Percentiles rank a stretch among this genome's conserved stretches.
Conservation (phyloP, 2,797 vertebrate species). For the Catostomus latipinnis region DNA sequence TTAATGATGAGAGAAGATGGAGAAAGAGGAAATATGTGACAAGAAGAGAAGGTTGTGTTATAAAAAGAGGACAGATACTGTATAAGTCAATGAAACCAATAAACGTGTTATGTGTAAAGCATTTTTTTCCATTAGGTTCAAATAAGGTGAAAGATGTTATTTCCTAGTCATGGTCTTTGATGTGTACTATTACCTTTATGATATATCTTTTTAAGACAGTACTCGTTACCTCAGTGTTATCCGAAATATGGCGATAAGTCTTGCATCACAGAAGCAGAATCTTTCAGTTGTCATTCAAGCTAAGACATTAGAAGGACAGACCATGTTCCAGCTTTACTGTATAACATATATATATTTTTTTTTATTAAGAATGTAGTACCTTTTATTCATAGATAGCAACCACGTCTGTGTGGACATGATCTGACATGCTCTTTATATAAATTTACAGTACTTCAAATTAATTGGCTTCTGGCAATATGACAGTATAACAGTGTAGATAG, state of each 20-base stretch:
- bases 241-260: conserved; percentile 16
- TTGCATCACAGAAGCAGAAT: conserved; percentile 16
- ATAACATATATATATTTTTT: background rate
- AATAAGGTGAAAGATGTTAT: background rate
- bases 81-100: too few relatives aligned
- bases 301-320: background rate
- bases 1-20: background rate
- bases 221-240: background rate
- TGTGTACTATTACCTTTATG: background rate
- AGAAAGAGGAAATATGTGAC: background rate
- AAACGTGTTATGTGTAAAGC: too few relatives aligned
- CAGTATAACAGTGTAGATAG: background rate
- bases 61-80: too few relatives aligned
- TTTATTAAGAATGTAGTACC: too few relatives aligned
- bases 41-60: too few relatives aligned
- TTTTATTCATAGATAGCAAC: background rate
- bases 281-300: conserved; percentile 15
- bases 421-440: background rate
- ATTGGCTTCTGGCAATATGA: background rate
- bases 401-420: background rate
- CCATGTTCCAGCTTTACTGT: background rate
- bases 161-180: background rate
- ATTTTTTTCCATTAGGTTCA: background rate
- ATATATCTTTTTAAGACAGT: background rate
- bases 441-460: too few relatives aligned